Evolutionary conservation across 2,113 vertebrate genomes (phyloP).

Genomic region (Eulemur macaco): DNA sequence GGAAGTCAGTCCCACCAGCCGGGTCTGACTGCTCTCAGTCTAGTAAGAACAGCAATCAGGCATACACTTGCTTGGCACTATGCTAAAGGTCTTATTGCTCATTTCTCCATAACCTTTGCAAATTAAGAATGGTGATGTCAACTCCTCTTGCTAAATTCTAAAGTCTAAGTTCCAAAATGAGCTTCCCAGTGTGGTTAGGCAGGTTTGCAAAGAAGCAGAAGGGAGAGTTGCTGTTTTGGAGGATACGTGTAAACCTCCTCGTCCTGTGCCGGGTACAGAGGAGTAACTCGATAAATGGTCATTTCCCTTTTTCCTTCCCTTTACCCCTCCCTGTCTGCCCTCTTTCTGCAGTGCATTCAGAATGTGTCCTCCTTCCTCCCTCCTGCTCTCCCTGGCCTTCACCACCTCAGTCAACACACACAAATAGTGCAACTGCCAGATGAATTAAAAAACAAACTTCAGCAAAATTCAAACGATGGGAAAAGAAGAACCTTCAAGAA

Average conservation of each 20-base stretch:
- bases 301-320: neutral
- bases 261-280: too few species aligned
- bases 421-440: neutral
- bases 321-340: neutral
- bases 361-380: neutral
- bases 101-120: neutral
- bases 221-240: neutral
- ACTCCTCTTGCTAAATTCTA: neutral
- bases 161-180: neutral
- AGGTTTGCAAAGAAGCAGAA: neutral
- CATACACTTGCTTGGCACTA: neutral
- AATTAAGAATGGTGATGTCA: neutral
- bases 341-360: neutral
- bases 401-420: conserved; percentile 2
- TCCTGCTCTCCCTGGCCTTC: neutral
- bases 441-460: conserved; percentile 51
- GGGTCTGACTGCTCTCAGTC: neutral
- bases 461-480: conserved; percentile 61
- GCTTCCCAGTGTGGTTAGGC: neutral
- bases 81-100: neutral
- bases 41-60: neutral
- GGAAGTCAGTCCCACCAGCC: neutral
- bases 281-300: neutral
- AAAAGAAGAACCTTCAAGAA: conserved; percentile 52
- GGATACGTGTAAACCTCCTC: neutral